Evolutionary conservation across 2,888 invertebrate species (phyloP).

Genomic region (Ligdia adustata): DNA sequence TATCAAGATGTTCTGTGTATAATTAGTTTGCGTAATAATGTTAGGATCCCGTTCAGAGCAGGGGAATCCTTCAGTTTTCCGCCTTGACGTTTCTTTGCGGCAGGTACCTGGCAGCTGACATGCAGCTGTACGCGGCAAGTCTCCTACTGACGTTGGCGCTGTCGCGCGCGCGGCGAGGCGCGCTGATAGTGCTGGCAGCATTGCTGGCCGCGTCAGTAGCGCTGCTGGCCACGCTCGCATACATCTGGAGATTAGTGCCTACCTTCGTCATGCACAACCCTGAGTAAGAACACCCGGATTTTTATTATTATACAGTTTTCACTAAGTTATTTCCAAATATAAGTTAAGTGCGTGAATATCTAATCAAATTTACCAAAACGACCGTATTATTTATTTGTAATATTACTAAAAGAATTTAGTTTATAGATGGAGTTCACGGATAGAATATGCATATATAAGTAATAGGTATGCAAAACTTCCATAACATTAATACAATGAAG

Average conservation of each 20-base stretch:
- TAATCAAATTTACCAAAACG: too few species aligned
- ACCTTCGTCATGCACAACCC: constrained; percentile 70
- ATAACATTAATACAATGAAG: too few species aligned
- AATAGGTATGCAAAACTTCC: too few species aligned
- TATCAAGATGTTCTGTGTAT: too few species aligned
- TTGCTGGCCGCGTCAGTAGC: constrained; percentile 49
- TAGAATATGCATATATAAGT: too few species aligned
- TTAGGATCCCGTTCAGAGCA: background rate
- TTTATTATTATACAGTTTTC: too few species aligned
- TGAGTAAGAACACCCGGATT: constrained; percentile 62
- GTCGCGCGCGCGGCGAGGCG: constrained; percentile 54
- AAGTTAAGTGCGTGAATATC: too few species aligned
- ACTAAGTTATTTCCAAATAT: too few species aligned
- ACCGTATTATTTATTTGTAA: too few species aligned
- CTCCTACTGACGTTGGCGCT: constrained; percentile 61
- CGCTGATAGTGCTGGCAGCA: constrained; percentile 47
- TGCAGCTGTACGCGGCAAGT: constrained; percentile 69
- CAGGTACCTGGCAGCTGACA: constrained; percentile 78
- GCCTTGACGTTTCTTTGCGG: background rate
- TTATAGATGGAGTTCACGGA: too few species aligned
- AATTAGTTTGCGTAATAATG: too few species aligned
- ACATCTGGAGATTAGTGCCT: constrained; percentile 64
- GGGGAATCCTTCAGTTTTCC: background rate
- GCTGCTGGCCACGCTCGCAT: constrained; percentile 54
- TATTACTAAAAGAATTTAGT: too few species aligned